Percentiles rank a stretch among this genome's conserved stretches.
phyloP scores from a whole-genome alignment of 35 echinoderm and acorn worm genomes.

The Nesometra sesokonis region DNA sequence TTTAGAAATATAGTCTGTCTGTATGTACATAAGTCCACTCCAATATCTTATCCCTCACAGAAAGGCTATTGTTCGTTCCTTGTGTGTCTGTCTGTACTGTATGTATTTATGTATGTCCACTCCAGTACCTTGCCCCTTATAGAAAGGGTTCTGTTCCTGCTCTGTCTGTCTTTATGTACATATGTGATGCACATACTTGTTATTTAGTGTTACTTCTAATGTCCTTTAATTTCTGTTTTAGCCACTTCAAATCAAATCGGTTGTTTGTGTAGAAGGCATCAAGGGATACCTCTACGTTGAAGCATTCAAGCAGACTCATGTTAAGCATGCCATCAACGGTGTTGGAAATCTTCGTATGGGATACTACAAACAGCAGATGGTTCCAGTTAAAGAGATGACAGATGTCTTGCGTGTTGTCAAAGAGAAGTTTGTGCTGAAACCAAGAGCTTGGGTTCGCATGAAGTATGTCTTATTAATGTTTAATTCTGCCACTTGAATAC shows the following conservation, averaged over 20 bases:
- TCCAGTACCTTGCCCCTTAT: too few relatives aligned
- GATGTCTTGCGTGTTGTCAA: slow-evolving; percentile 83
- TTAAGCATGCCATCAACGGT: slow-evolving; percentile 88
- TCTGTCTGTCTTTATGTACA: too few relatives aligned
- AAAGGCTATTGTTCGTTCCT: too few relatives aligned
- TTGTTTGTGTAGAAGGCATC: slow-evolving; percentile 74
- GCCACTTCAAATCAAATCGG: slow-evolving; percentile 96
- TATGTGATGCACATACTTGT: too few relatives aligned
- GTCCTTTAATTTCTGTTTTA: slow-evolving; percentile 3
- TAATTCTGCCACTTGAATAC: background rate
- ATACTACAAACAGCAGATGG: slow-evolving; percentile 87
- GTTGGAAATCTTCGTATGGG: slow-evolving; percentile 71
- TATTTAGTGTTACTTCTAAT: background rate
- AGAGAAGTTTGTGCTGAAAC: slow-evolving; percentile 51
- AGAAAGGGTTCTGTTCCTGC: too few relatives aligned
- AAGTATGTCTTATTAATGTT: slow-evolving; percentile 45
- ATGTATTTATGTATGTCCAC: too few relatives aligned
- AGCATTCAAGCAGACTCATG: slow-evolving; percentile 95
- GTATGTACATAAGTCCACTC: too few relatives aligned
- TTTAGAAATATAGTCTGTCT: too few relatives aligned
- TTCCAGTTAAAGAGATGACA: slow-evolving; percentile 97
- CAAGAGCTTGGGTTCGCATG: slow-evolving; percentile 82
- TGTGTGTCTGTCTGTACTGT: too few relatives aligned
- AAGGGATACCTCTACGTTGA: slow-evolving; percentile 94
- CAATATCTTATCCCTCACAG: too few relatives aligned